phyloP scores from a whole-genome alignment of 2,797 vertebrate genomes.

The Meriones psammophilus region DNA sequence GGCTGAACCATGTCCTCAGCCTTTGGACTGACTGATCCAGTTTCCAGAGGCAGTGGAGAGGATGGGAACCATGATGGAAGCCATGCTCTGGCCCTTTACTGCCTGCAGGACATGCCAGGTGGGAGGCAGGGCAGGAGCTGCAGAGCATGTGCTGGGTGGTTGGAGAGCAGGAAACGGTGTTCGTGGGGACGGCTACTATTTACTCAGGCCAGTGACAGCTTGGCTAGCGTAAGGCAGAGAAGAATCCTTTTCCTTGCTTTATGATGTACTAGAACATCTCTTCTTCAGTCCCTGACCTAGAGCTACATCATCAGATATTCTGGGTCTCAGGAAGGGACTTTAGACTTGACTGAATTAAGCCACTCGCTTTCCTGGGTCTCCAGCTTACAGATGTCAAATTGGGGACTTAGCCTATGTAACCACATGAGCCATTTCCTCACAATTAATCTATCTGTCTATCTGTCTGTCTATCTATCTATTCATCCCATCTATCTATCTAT shows the following conservation, averaged over 20 bases:
- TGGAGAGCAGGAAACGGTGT: not conserved
- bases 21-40: not conserved
- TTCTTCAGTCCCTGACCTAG: not conserved
- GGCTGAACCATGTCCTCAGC: not conserved
- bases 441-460: not conserved
- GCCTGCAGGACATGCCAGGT: not conserved
- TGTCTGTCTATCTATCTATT: not conserved
- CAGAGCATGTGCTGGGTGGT: accelerated
- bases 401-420: not conserved
- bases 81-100: not conserved
- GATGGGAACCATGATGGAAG: not conserved
- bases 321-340: not conserved
- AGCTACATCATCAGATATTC: not conserved
- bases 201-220: not conserved
- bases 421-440: not conserved
- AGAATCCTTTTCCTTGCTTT: not conserved
- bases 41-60: not conserved
- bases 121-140: not conserved
- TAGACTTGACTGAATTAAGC: not conserved
- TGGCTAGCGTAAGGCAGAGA: not conserved
- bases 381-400: not conserved
- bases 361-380: not conserved
- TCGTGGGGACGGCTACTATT: no score
- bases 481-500: not conserved
- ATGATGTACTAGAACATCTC: not conserved